phyloP scores from a whole-genome alignment of 2,113 vertebrate species.

The Philantomba maxwellii region DNA sequence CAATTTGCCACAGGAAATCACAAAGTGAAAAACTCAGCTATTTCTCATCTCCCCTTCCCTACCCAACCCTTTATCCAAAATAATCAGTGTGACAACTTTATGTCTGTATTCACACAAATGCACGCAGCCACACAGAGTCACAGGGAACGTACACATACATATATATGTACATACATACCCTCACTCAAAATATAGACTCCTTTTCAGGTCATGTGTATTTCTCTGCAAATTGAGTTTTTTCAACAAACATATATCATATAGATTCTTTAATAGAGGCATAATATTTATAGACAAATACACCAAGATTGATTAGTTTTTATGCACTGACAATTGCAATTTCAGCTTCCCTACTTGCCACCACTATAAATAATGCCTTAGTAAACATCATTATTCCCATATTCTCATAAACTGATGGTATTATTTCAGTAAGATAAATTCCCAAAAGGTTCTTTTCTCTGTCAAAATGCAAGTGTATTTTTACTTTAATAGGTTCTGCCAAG shows the following conservation, averaged over 20 bases:
- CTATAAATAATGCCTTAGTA: neutral
- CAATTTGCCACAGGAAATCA: no score
- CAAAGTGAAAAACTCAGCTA: neutral
- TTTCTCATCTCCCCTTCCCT: neutral
- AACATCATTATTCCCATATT: neutral
- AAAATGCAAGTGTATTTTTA: neutral
- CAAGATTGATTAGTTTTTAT: neutral
- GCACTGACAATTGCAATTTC: fast-evolving
- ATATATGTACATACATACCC: neutral
- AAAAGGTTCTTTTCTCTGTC: neutral
- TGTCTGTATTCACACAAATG: fast-evolving
- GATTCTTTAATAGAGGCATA: fast-evolving
- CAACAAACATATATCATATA: fast-evolving
- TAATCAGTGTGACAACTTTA: fast-evolving
- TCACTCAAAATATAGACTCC: neutral
- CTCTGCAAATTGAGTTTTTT: neutral
- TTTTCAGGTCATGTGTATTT: neutral
- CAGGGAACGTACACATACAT: neutral
- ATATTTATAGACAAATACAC: neutral
- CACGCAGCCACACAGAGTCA: neutral
- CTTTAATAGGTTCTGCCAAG: neutral
- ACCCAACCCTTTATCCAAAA: neutral
- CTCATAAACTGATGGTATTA: neutral
- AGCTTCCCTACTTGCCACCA: neutral
- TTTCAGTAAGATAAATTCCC: neutral